A percentile compares a stretch with the other conserved stretches of the same genome.
Conservation (phyloP, 1,140 invertebrate genomes). For the Platorchestia sp. region DNA sequence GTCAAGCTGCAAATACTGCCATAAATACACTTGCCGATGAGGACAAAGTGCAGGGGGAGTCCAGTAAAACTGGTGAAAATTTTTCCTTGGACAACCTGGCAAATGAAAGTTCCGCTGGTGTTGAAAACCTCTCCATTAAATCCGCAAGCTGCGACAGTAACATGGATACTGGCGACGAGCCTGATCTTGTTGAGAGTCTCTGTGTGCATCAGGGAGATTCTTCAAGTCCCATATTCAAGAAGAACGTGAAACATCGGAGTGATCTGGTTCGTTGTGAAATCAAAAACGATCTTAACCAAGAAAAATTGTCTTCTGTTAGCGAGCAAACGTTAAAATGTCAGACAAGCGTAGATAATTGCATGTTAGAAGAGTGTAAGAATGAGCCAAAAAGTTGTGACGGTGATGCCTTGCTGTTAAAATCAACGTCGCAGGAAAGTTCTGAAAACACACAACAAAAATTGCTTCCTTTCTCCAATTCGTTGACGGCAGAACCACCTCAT, state of each 20-base stretch:
- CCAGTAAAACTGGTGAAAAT: neutral
- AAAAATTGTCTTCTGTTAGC: neutral
- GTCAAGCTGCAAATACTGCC: neutral
- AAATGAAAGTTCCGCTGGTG: neutral
- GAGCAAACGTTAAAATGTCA: neutral
- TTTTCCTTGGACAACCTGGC: neutral
- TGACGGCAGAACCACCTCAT: neutral
- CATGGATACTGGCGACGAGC: neutral
- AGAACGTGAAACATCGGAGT: neutral
- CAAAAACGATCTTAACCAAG: neutral
- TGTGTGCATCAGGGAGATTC: neutral
- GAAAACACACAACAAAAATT: neutral
- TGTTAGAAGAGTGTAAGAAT: neutral
- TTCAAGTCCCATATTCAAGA: neutral
- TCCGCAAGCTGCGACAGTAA: neutral
- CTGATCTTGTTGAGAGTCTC: neutral
- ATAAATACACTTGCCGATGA: neutral
- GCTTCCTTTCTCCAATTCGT: neutral
- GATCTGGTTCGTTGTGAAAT: neutral
- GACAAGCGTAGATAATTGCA: neutral
- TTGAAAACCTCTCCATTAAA: neutral
- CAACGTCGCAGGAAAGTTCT: neutral
- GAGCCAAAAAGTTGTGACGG: neutral
- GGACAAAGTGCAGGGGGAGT: neutral
- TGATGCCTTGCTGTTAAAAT: neutral